Base-by-base conservation (phyloP, 2,797 vertebrate genomes). In the Ceryle rudis region DNA sequence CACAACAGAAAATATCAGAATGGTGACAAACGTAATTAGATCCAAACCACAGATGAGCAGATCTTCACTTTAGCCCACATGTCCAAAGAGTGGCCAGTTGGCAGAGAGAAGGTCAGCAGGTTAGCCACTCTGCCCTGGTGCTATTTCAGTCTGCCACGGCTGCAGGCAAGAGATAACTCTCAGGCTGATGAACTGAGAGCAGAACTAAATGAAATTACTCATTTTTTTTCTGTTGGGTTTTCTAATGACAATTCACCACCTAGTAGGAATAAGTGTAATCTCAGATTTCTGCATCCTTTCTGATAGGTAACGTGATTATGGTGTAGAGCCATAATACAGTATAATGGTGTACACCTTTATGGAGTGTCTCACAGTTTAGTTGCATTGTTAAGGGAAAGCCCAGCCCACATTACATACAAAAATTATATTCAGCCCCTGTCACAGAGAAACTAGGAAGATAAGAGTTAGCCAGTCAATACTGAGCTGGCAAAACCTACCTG, bases 131-230 rank as follows among this genome's bases (percentile, higher is more conserved):
- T 94, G 73, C 77, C 82, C 92, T 73, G 62, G 70, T 51, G 80
- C 80, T 88, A 79, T 95, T 95, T 91, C 75, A 39, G 85, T 25
- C 61, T 91, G 82, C 90, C 1, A 0, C 0, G 5, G 90, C 95
- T 91, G 73, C 85, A 84, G 80, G 94, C 57, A 33, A 91, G 41
- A 54, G 58, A 94, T 95, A 96, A 90, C 85, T 86, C 82, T 79
- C 37, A 58, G 73, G 62, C 80, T 94, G 96, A 95, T 89, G 70
- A 94, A 95, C 15, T 91, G 91, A 93, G 72, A 95, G 57, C 62
- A 94, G 37, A 84, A 88, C 41, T 88, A 94, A 94, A 81, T 74
- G 87, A 90, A 95, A 88, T 65, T 82, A 91, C 94, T 60, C 57
- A 91, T 28, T 93, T 96, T 93, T 96, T 92, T 58, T 91, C 83